Evolutionary conservation across 1,140 invertebrate genomes (phyloP), one percentile per base, ranked within the genome.

Genomic region (Mesaphorura yosii): DNA sequence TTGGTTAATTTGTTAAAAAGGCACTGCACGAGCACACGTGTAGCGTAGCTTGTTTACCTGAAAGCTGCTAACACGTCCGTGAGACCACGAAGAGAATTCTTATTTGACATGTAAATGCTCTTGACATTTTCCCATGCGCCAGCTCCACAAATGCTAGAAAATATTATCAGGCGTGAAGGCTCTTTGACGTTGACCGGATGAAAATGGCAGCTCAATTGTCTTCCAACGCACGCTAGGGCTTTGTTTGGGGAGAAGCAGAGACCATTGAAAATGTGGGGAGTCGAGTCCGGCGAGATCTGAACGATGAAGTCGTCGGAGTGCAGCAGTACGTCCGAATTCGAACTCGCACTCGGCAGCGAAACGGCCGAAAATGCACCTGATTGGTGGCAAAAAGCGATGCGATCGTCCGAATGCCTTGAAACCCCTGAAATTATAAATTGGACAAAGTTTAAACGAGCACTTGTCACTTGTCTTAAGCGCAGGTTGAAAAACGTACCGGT

Each of bases 341-440:
- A 2, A 48, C 12, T n/a, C 28, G 25, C 6, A 49, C 19, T n/a
- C 42, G 19, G 17, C 46, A 55, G 2, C 39, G 40, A 2, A 48
- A 19, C 4, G n/a, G n/a, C n/a, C n/a, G n/a, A n/a, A n/a, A n/a
- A n/a, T n/a, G n/a, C n/a, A n/a, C 53, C 53, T 10, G 27, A 25
- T 44, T 55, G 38, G 12, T 55, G 53, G 20, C 53, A 55, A 10
- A 27, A 6, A 15, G 49, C 37, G 14, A 55, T 49, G 5, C 42
- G 5, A 27, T 45, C 53, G 22, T 55, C 47, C 1, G 47, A 48
- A 17, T 49, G 29, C 22, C 34, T 20, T 5, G 20, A 27, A 29
- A 49, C 37, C 19, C 46, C 53, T 55, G 25, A n/a, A n/a, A n/a
- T n/a, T n/a, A n/a, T n/a, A n/a, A n/a, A n/a, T 34, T 34, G 6